Base-by-base conservation (phyloP, 2,888 invertebrate genomes). In the Troilus luridus region DNA sequence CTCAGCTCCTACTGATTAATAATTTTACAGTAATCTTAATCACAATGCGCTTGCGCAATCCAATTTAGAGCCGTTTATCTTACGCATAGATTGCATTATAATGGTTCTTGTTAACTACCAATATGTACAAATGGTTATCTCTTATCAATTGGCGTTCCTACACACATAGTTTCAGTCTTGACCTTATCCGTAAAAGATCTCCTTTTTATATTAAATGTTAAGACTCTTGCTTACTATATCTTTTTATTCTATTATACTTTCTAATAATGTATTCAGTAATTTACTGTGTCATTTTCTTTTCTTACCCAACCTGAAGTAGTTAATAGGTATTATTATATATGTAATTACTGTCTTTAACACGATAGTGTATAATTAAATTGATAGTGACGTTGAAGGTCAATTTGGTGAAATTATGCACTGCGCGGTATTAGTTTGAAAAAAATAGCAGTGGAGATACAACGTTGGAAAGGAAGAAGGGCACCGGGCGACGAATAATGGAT, bases 21-120 rank as follows among this genome's bases (percentile, higher is more conserved):
- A 41, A 27, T 77, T 77, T 77, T 77, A 77, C 72, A n/a, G 24
- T 41, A 41, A 77, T 77, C 27, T 41, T 77, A 77, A 77, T 77
- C 72, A 12, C 72, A 77, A 8, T 41, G 7, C 27, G 27, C 72
- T 27, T 41, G 27, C 72, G 17, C 72, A 77, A 77, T 77, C 72
- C 72, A 77, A 77, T 77, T 77, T 41, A 27, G 17, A 41, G 6
- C 24, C 41, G 19, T 77, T 77, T 77, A 77, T 77, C 72, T 77
- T 41, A 7, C 19, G 1, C 1, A 27, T 41, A 41, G 41, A 77
- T 77, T 77, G 17, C 6, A 41, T 77, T 77, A 41, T 77, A 77
- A 77, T 77, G 41, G 72, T 77, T 41, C 72, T 19, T 24, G 41
- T 41, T 77, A 77, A 77, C 8, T 77, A 41, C 8, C 17, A 77